phyloP scores from a whole-genome alignment of 2,113 vertebrate species.

The Daubentonia madagascariensis region DNA sequence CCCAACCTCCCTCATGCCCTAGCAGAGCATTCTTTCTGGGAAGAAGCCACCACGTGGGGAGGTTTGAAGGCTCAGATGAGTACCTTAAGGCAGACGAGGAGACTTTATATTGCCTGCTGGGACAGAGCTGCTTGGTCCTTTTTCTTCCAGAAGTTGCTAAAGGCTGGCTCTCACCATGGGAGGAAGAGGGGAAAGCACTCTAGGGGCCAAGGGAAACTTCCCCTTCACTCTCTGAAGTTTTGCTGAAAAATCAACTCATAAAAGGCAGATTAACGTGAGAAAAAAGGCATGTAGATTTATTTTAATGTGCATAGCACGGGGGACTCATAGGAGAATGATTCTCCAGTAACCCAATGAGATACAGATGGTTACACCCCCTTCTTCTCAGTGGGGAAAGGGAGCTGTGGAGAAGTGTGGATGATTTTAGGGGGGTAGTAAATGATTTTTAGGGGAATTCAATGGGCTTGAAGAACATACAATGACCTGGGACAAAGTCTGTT shows the following conservation, averaged over 20 bases:
- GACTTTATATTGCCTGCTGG: too few relatives aligned
- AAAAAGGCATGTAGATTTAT: not conserved
- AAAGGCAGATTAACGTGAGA: not conserved
- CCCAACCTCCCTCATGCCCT: not conserved
- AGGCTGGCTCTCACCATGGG: not conserved
- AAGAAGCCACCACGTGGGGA: not conserved
- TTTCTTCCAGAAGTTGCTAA: not conserved
- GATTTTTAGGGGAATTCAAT: not conserved
- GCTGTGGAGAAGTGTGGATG: not conserved
- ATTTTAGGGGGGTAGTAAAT: not conserved
- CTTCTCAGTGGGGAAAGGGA: not conserved
- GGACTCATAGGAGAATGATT: not conserved
- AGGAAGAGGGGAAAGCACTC: not conserved
- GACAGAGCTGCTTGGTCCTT: not conserved
- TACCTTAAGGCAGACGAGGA: not conserved
- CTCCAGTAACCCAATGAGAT: not conserved
- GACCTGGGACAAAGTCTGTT: not conserved
- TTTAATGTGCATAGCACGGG: not conserved
- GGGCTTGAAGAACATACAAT: not conserved
- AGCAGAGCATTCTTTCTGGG: not conserved
- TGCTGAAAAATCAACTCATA: not conserved
- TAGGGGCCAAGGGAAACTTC: not conserved
- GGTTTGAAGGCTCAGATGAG: not conserved
- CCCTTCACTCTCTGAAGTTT: not conserved
- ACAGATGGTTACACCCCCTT: not conserved